Base-by-base conservation (phyloP, 2,888 invertebrate genomes). In the Pseudococcus viburni region DNA sequence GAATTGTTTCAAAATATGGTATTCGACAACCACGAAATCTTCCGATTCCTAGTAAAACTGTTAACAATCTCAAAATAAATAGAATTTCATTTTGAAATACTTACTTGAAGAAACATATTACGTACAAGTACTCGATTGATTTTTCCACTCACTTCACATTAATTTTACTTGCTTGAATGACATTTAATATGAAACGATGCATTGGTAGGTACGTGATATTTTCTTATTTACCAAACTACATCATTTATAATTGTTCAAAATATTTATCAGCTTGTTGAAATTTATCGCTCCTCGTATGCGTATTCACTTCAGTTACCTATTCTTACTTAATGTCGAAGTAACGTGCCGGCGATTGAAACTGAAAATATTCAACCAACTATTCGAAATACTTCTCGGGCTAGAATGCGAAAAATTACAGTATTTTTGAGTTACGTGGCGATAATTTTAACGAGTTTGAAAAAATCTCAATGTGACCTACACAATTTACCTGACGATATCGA, bases 201-300 rank as follows among this genome's bases (percentile, higher is more conserved):
- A 17, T 11, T 59, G 64, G 12, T 19, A 59, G 19, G 55, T 55
- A n/a, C n/a, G 55, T 55, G n/a, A 55, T 17, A 22, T 64, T 17
- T n/a, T 42, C 3, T 59, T 59, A 59, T 59, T 19, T 55, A 55
- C 15, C 59, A 59, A 59, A 3, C 15, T 22, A 22, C 9, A 11
- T 11, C 1, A 8, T 22, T 64, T 22, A 64, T 22, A 9, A 22
- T 22, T 22, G n/a, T 15, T 59, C 3, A 3, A 64, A 22, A 64
- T 19, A n/a, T 8, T 64, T 64, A 64, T 64, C 64, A 64, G 22
- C 64, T 64, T 22, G 64, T 64, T 64, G 64, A 64, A 64, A 64
- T 9, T 64, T 64, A 64, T 64, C 59, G n/a, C 22, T 15, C 9
- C 22, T 64, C 64, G 19, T 22, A 64, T 0, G 3, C 22, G 64